phyloP scores from a whole-genome alignment of 1,140 invertebrate genomes.

The Tyrophagus putrescentiae region DNA sequence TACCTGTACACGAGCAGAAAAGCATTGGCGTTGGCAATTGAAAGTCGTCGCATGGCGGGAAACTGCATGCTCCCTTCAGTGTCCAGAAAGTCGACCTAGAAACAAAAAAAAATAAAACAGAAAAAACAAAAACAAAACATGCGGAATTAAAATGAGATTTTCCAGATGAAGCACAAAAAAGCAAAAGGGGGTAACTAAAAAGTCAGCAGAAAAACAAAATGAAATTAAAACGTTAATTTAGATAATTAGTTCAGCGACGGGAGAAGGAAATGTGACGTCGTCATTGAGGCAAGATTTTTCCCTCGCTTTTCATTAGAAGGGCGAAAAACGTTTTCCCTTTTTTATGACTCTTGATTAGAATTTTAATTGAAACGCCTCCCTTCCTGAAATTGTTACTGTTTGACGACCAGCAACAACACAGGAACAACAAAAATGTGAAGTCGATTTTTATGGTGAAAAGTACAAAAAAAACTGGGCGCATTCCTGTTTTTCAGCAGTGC shows the following conservation, averaged over 20 bases:
- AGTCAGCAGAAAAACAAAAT: not conserved
- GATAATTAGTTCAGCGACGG: not conserved
- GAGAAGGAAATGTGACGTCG: not conserved
- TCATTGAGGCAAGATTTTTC: no score
- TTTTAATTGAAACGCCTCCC: no score
- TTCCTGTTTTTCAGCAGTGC: no score
- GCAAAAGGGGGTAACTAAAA: not conserved
- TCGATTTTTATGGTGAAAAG: no score
- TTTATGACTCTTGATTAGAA: no score
- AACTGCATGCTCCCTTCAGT: slow-evolving; percentile 74
- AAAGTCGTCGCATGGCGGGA: slow-evolving; percentile 64
- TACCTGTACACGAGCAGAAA: slow-evolving; percentile 64
- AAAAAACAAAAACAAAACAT: not conserved
- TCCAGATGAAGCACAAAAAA: not conserved
- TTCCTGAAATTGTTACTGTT: no score
- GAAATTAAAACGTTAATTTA: slow-evolving; percentile 11
- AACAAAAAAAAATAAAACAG: not conserved
- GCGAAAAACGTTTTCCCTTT: not conserved
- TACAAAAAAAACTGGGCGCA: no score
- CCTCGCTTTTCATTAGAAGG: not conserved
- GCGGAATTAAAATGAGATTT: not conserved
- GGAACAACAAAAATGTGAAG: no score
- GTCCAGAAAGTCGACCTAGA: slow-evolving; percentile 62
- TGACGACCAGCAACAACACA: no score
- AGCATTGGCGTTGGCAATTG: slow-evolving; percentile 72